Percentiles rank a stretch among this genome's conserved stretches.
Evolutionary conservation across 2,797 vertebrate species (phyloP).

Genomic region (Cynopterus sphinx): DNA sequence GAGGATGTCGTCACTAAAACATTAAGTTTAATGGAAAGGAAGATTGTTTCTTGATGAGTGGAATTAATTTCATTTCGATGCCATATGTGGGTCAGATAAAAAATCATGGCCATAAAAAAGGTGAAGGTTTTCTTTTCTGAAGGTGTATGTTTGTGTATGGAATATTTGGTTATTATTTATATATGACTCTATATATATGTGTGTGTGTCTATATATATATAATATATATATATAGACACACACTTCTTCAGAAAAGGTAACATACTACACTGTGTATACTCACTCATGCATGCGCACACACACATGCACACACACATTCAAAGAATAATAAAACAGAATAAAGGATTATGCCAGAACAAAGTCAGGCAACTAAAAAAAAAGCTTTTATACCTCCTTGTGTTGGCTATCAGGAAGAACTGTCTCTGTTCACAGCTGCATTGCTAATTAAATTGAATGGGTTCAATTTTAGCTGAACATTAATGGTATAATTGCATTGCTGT

Average conservation of each 20-base stretch:
- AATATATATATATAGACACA: neutral
- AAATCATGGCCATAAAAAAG: neutral
- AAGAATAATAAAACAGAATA: neutral
- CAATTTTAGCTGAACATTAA: slow-evolving; percentile 81
- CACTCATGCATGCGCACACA: too few species aligned
- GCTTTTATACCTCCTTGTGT: slow-evolving; percentile 51
- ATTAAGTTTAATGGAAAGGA: slow-evolving; percentile 50
- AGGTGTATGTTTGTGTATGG: neutral
- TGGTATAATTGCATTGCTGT: slow-evolving; percentile 80
- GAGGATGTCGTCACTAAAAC: slow-evolving; percentile 23
- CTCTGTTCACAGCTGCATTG: slow-evolving; percentile 73
- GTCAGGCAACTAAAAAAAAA: neutral
- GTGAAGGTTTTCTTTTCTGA: neutral
- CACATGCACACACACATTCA: neutral
- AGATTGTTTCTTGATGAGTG: neutral
- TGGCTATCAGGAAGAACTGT: slow-evolving; percentile 63
- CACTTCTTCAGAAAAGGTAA: neutral
- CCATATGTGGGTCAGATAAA: neutral
- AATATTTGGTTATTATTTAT: neutral
- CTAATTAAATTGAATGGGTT: slow-evolving; percentile 80
- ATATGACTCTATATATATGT: neutral
- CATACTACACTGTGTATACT: neutral
- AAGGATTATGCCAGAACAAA: slow-evolving; percentile 34
- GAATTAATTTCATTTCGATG: slow-evolving; percentile 27
- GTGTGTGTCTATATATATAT: too few species aligned